Base-by-base conservation (phyloP, 2,888 invertebrate species). In the Caenorhabditis becei region DNA sequence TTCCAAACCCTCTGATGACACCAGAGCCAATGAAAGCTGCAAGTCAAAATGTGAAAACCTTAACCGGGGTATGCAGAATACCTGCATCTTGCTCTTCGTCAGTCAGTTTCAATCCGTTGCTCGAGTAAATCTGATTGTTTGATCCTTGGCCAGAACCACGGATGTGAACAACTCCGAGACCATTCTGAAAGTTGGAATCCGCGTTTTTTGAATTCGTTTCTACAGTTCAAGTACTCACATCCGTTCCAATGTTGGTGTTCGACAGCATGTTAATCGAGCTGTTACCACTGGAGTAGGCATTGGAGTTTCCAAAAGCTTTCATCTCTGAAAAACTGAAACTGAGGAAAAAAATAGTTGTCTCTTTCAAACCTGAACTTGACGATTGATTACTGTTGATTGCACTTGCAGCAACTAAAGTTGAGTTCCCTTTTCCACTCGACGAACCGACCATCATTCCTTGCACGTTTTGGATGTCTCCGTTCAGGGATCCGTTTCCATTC, bases 1-100 rank as follows among this genome's bases (percentile, higher is more conserved):
- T 83, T 10, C 87, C 87, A 16, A 67, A 54, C 37, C 85, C 86
- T 18, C 78, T 56, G 20, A 87, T 65, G 16, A 61, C 70, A 18
- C 87, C 86, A 51, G 83, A 77, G 16, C 86, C 86, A 37, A 87
- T 75, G 18, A 86, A 83, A 47, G 86, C 87, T 87, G 28, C 16
- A 83, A 56, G 14, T 10, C 5, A 41, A 37, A 4, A 44, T 11
- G 51, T 28, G 5, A 37, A 1, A 23, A n/a, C n/a, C n/a, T n/a
- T n/a, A n/a, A n/a, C n/a, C n/a, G n/a, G n/a, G 20, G 24, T 1
- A 4, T 49, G 41, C 1, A 5, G 4, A 47, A 47, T 18, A 18
- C 47, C 47, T n/a, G 47, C 47, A 53, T 84, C 85, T 72, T 85
- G 85, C 18, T 86, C 80, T 2, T 72, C 54, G 35, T 87, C 82